Conservation (phyloP, 2,113 vertebrate genomes). For the Pterocles burchelli region DNA sequence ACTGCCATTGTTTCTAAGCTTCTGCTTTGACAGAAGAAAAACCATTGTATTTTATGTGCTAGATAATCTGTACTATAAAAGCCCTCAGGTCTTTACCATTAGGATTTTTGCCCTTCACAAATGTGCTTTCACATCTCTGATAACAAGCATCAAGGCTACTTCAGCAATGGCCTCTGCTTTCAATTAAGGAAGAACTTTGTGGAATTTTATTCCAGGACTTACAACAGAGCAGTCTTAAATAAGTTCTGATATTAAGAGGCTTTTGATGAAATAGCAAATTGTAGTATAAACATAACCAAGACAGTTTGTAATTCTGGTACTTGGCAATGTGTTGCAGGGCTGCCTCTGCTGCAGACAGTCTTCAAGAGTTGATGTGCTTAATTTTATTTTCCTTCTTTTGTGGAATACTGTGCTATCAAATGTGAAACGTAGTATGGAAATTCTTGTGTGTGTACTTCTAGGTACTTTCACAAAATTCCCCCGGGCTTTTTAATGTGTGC, state of each 20-base stretch:
- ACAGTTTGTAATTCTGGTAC: neutral
- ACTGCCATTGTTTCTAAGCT: neutral
- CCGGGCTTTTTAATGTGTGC: neutral
- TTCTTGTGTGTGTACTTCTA: neutral
- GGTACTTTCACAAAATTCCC: neutral
- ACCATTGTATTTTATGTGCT: neutral
- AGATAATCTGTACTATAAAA: neutral
- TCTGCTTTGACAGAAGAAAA: neutral
- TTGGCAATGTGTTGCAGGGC: neutral
- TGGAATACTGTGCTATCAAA: neutral
- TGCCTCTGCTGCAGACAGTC: neutral
- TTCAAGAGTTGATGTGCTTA: neutral
- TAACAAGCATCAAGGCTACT: neutral
- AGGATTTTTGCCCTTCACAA: neutral
- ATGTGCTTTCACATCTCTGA: neutral
- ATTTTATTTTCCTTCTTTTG: neutral
- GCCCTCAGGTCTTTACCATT: neutral
- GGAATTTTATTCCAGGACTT: neutral
- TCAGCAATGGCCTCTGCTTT: neutral
- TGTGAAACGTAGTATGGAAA: neutral
- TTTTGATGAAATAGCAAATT: neutral
- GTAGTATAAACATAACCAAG: neutral
- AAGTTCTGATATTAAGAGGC: neutral
- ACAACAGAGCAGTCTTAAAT: neutral
- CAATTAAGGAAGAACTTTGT: neutral